A percentile compares a stretch with the other conserved stretches of the same genome.
These are phyloP conservation scores for Bubo blakistoni DNA, from an alignment of 2,113 vertebrate genomes.

Conservation along the genomic window DNA sequence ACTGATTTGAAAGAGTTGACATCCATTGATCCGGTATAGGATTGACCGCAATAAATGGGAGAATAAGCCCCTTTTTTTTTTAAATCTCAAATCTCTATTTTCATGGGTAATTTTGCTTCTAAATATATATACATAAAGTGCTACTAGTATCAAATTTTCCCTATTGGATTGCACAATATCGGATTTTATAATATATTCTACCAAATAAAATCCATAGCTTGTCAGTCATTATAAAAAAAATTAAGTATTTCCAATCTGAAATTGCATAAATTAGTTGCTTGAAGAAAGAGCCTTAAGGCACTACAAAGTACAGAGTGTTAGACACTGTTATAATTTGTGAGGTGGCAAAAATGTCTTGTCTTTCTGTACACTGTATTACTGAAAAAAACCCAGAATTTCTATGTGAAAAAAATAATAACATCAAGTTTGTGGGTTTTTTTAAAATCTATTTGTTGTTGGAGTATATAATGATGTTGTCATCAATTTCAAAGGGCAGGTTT, in stretches of 20 bases:
- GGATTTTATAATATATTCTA: background rate
- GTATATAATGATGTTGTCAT: background rate
- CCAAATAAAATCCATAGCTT: conserved; percentile 13
- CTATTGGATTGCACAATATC: background rate
- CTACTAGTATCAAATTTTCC: background rate
- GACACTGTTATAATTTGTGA: background rate
- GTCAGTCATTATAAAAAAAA: conserved; percentile 36
- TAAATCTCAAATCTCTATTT: background rate
- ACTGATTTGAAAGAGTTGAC: background rate
- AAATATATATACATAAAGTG: background rate
- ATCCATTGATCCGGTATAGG: background rate
- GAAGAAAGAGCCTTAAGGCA: conserved; percentile 47
- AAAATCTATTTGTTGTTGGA: background rate
- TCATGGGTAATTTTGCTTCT: background rate
- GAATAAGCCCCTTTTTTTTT: background rate
- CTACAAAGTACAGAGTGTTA: conserved; percentile 6
- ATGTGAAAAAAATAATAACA: background rate
- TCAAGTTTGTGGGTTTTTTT: background rate
- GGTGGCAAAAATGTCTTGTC: background rate
- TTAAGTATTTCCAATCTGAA: conserved; percentile 5
- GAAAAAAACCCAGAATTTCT: background rate
- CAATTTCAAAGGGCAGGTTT: background rate
- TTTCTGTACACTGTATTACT: background rate
- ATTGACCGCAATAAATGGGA: background rate
- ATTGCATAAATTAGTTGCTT: conserved; percentile 46